Conservation (phyloP, 2,888 invertebrate genomes). For the Tiliacea aurago region DNA sequence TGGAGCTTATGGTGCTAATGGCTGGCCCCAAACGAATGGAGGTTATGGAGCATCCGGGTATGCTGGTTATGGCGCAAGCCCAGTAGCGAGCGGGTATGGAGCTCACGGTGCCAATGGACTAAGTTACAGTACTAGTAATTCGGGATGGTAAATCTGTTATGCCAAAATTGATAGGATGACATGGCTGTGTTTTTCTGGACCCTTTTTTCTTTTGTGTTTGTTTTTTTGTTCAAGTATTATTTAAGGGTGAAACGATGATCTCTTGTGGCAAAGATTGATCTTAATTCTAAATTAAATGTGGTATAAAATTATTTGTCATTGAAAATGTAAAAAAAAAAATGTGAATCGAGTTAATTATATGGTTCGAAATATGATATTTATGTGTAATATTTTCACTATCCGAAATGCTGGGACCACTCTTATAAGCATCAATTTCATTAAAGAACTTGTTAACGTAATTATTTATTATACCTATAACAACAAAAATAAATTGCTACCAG, state of each 20-base stretch:
- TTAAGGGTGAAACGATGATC: background rate
- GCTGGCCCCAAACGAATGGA: slow-evolving; percentile 35
- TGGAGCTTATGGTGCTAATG: slow-evolving; percentile 36
- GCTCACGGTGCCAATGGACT: slow-evolving; percentile 35
- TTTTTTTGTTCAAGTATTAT: background rate
- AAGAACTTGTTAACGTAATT: background rate
- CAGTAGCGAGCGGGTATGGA: slow-evolving; percentile 16
- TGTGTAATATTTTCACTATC: background rate
- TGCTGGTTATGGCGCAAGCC: slow-evolving; percentile 12
- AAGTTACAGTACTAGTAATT: slow-evolving; percentile 33
- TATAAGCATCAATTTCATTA: background rate
- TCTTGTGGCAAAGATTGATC: background rate
- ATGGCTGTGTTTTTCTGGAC: background rate
- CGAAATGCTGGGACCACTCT: background rate
- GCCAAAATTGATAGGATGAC: background rate
- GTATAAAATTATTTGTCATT: background rate
- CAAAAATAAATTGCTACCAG: background rate
- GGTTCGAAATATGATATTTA: background rate
- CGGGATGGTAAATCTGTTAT: slow-evolving; percentile 52
- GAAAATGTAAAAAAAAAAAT: slow-evolving; percentile 17
- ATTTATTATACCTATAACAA: background rate
- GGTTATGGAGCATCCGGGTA: slow-evolving; percentile 38
- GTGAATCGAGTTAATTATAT: slow-evolving; percentile 8
- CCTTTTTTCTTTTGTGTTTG: background rate
- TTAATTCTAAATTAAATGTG: slow-evolving; percentile 1